Conservation (phyloP, 2,113 vertebrate species). For the Hiodon tergisus region DNA sequence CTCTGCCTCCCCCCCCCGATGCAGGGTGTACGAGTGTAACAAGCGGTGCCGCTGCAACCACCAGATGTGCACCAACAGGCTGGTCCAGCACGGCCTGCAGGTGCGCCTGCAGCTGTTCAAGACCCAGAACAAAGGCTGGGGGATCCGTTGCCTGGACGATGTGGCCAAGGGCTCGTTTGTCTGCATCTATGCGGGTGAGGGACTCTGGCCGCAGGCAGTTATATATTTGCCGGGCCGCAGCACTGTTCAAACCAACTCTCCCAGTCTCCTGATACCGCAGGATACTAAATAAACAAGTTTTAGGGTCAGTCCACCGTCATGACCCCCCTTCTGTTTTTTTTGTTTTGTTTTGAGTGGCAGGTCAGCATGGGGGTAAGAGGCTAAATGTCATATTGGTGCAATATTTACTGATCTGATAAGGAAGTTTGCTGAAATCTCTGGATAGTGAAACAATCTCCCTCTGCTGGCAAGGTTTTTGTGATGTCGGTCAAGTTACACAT, state of each 20-base stretch:
- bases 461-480: too few relatives aligned
- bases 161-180: slow-evolving; percentile 95
- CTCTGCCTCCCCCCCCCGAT: not conserved
- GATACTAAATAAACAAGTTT: too few relatives aligned
- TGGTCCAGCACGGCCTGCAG: slow-evolving; percentile 94
- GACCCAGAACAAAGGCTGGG: slow-evolving; percentile 98
- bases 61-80: slow-evolving; percentile 86
- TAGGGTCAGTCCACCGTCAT: too few relatives aligned
- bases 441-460: too few relatives aligned
- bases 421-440: too few relatives aligned
- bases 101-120: slow-evolving; percentile 96
- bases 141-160: slow-evolving; percentile 92
- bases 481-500: too few relatives aligned
- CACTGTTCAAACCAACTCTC: not conserved
- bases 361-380: too few relatives aligned
- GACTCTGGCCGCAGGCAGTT: not conserved
- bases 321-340: too few relatives aligned
- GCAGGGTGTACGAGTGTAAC: slow-evolving; percentile 92
- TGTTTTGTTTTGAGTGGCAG: too few relatives aligned
- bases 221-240: not conserved
- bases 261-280: not conserved
- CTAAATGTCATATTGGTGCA: too few relatives aligned
- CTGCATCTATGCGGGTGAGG: slow-evolving; percentile 90
- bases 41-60: slow-evolving; percentile 81
- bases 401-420: too few relatives aligned